Percentiles rank a stretch among this genome's conserved stretches.
These are phyloP conservation scores for Sthenelais limicola DNA, from an alignment of 2,888 invertebrate species.

Conservation along the genomic window DNA sequence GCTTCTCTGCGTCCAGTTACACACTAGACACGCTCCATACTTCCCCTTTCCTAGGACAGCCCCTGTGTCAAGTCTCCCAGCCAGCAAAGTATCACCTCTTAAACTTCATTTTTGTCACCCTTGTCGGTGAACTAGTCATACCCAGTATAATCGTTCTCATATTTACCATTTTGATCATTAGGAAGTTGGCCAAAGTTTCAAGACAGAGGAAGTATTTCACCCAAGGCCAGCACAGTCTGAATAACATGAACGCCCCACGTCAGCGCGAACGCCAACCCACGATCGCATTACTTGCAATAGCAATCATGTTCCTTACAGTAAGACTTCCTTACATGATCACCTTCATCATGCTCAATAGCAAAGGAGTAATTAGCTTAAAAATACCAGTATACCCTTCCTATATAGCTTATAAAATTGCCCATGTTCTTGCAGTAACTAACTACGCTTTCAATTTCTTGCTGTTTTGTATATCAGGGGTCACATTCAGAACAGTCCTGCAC, in stretches of 20 bases:
- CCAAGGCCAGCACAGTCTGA: not conserved
- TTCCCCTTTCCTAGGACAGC: not conserved
- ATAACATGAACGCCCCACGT: not conserved
- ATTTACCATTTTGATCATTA: conserved; percentile 32
- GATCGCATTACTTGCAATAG: conserved; percentile 29
- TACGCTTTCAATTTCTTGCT: conserved; percentile 38
- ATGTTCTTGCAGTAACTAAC: conserved; percentile 28
- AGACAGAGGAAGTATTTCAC: not conserved
- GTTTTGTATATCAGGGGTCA: not conserved
- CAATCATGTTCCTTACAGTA: conserved; percentile 21
- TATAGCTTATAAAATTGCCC: not conserved
- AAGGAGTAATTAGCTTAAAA: not conserved
- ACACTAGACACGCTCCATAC: not conserved
- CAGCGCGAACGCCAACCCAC: conserved; percentile 20
- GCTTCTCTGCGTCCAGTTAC: not conserved
- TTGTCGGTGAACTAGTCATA: conserved; percentile 13
- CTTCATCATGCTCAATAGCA: conserved; percentile 6
- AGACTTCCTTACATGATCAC: conserved; percentile 27
- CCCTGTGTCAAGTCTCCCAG: not conserved
- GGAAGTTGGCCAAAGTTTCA: conserved; percentile 4
- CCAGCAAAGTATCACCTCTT: not conserved
- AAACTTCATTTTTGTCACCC: not conserved
- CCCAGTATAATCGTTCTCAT: conserved; percentile 26
- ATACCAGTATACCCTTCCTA: not conserved
- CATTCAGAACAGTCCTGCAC: conserved; percentile 14